A percentile compares a stretch with the other conserved stretches of the same genome.
Evolutionary conservation across 2,113 vertebrate species (phyloP).

Genomic region (Alexandromys fortis): DNA sequence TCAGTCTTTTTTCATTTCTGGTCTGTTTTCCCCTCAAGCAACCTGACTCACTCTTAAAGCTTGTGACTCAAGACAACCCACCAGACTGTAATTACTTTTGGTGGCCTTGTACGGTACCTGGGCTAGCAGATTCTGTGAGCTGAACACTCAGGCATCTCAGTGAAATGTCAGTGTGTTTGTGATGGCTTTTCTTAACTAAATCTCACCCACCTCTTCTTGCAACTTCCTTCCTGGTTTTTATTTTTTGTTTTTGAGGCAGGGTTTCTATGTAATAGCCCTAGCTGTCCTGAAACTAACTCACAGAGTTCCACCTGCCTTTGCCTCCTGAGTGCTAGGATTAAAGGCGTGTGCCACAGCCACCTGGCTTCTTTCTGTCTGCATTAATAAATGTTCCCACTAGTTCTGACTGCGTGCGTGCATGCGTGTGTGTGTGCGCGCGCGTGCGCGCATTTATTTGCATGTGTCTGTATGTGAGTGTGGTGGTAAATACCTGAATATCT

Average conservation of each 20-base stretch:
- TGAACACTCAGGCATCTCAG: neutral
- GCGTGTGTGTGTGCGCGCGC: neutral
- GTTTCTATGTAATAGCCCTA: too few species aligned
- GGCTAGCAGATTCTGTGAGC: slow-evolving; percentile 36
- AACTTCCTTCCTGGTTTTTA: neutral
- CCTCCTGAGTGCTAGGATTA: too few species aligned
- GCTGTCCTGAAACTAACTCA: too few species aligned
- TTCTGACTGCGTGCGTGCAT: neutral
- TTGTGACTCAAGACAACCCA: neutral
- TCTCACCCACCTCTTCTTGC: slow-evolving; percentile 1
- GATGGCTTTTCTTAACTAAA: slow-evolving; percentile 2
- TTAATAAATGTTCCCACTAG: neutral
- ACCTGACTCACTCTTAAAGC: neutral
- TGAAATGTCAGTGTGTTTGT: neutral
- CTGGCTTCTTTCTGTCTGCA: neutral
- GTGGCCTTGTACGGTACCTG: neutral
- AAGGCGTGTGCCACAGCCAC: too few species aligned
- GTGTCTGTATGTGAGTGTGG: neutral
- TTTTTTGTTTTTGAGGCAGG: too few species aligned
- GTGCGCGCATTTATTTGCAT: neutral
- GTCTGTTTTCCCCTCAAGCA: slow-evolving; percentile 27
- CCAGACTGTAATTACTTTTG: slow-evolving; percentile 48
- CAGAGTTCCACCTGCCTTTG: too few species aligned
- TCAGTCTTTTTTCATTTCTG: neutral
- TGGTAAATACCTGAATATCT: neutral